Evolutionary conservation across 2,888 invertebrate species (phyloP).

Genomic region (Drosophila kokeensis): DNA sequence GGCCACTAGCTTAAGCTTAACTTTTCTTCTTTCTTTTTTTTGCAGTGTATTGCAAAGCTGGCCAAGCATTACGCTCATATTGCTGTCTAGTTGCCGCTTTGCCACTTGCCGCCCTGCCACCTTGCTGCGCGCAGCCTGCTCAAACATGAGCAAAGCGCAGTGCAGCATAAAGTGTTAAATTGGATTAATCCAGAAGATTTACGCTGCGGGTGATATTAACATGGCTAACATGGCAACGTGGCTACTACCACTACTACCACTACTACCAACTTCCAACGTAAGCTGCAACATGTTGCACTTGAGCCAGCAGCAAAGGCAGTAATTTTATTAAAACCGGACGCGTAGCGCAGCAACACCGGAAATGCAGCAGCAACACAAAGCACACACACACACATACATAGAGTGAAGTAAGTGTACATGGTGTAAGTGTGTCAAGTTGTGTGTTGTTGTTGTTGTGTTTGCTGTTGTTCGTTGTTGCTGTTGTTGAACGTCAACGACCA

Average conservation of each 20-base stretch:
- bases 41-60: slow-evolving; percentile 41
- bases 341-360: slow-evolving; percentile 79
- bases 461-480: slow-evolving; percentile 16
- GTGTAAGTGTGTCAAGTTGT: slow-evolving; percentile 67
- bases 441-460: slow-evolving; percentile 20
- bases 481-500: slow-evolving; percentile 64
- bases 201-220: slow-evolving; percentile 84
- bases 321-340: slow-evolving; percentile 82
- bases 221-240: slow-evolving; percentile 66
- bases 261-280: slow-evolving; percentile 35
- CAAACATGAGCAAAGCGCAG: slow-evolving; percentile 66
- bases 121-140: slow-evolving; percentile 33
- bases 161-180: slow-evolving; percentile 83
- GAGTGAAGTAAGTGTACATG: slow-evolving; percentile 41
- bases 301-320: slow-evolving; percentile 53
- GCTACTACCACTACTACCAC: slow-evolving; percentile 34
- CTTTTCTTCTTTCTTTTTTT: background rate
- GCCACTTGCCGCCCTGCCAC: slow-evolving; percentile 14
- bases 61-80: slow-evolving; percentile 50
- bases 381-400: slow-evolving; percentile 7
- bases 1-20: background rate
- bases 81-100: slow-evolving; percentile 29
- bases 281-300: slow-evolving; percentile 72
- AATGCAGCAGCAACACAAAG: slow-evolving; percentile 55
- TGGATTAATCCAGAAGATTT: slow-evolving; percentile 84